phyloP scores from a whole-genome alignment of 1,140 invertebrate species.

The Drosophila sucinea region DNA sequence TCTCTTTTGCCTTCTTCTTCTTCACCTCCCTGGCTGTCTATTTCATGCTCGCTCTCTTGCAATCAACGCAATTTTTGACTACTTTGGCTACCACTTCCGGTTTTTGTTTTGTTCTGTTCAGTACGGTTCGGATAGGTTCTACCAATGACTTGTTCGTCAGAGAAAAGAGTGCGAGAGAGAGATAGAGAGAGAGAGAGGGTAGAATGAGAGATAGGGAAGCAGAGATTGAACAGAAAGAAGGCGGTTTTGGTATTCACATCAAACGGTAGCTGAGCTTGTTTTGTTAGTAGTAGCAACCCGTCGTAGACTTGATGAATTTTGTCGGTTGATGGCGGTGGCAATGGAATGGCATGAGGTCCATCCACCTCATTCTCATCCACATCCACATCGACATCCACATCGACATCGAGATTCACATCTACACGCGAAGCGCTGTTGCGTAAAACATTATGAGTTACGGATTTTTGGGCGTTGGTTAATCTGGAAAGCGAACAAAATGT shows the following conservation, averaged over 20 bases:
- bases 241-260: slow-evolving; percentile 12
- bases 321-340: background rate
- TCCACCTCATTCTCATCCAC: background rate
- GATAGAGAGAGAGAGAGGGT: background rate
- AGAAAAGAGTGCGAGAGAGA: background rate
- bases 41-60: slow-evolving; percentile 9
- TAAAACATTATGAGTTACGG: slow-evolving; percentile 34
- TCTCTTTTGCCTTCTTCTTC: background rate
- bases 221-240: slow-evolving; percentile 8
- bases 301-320: slow-evolving; percentile 44
- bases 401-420: background rate
- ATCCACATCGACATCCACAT: slow-evolving; percentile 6
- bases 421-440: slow-evolving; percentile 23
- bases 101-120: slow-evolving; percentile 11
- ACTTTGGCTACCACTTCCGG: slow-evolving; percentile 36
- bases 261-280: slow-evolving; percentile 16
- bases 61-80: slow-evolving; percentile 32
- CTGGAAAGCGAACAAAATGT: slow-evolving; percentile 14
- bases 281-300: slow-evolving; percentile 21
- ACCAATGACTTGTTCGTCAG: slow-evolving; percentile 2
- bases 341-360: background rate
- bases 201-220: background rate
- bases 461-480: slow-evolving; percentile 36
- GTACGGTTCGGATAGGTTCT: background rate
- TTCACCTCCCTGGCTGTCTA: slow-evolving; percentile 4